Base-by-base conservation (phyloP, 2,113 vertebrate genomes). In the Albula goreensis region DNA sequence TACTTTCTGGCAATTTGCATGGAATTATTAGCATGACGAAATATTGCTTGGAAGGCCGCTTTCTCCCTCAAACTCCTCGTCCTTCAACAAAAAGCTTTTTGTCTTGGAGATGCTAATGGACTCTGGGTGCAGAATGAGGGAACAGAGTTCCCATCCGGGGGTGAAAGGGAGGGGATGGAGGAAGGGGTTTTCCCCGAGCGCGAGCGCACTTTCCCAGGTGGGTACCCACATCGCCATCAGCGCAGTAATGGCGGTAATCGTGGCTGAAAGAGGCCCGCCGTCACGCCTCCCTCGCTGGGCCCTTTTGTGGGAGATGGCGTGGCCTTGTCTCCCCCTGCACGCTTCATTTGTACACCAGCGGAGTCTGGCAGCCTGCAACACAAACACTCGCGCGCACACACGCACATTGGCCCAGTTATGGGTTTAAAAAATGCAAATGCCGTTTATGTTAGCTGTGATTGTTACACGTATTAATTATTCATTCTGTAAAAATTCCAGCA, bases 51-150 rank as follows among this genome's bases (percentile, higher is more conserved):
- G 87, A 90, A 88, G 90, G 86, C 5, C 31, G 31, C 31, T 13
- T 13, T 51, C 80, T 22, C 51, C 51, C 41, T 49, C 79, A 48
- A 50, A 78, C 53, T 84, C 50, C 74, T 49, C 25, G 50, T 85
- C 81, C 25, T 56, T 88, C 85, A 57, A 86, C 25, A 84, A 86
- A 86, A 31, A 74, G 31, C 31, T 83, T 85, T 85, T 80, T 80
- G 80, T 80, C 87, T 88, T 89, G 85, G 85, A 89, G 87, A 88
- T 87, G 52, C 63, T 92, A 88, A 89, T 90, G 57, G 9, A 48
- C 80, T 79, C 85, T 85, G 5, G 52, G 49, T 80, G 25, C 48
- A 3, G 6, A 50, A 3, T n/a, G 12, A 56, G 6, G 22, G 49
- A 49, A 48, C 48, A 49, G 48, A 51, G 48, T 57, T 31, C n/a